These are phyloP conservation scores for Coleophora flavipennella DNA, from an alignment of 2,888 invertebrate species.

Conservation along the genomic window DNA sequence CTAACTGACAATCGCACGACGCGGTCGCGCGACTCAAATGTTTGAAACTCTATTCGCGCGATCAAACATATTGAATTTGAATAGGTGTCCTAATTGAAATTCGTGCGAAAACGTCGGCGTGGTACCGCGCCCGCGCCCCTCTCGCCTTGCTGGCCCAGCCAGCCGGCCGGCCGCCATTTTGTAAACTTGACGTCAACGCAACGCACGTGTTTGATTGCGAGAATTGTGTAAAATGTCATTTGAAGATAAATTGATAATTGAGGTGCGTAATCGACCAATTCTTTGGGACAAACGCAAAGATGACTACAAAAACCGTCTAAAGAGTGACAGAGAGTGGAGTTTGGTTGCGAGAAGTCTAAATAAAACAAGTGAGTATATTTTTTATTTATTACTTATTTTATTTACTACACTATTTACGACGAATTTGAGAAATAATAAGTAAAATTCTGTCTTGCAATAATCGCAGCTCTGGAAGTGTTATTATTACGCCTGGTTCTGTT, in stretches of 20 bases:
- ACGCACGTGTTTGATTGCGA: constrained; percentile 6
- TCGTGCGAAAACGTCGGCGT: constrained; percentile 1
- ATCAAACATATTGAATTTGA: constrained; percentile 2
- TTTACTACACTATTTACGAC: too few relatives aligned
- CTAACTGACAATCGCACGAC: constrained; percentile 5
- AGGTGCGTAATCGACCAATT: constrained; percentile 4
- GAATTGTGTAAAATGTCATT: constrained; percentile 6
- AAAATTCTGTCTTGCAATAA: too few relatives aligned
- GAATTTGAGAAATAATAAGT: too few relatives aligned
- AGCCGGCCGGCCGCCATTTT: constrained; percentile 6
- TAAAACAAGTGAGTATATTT: too few relatives aligned
- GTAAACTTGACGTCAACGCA: background rate
- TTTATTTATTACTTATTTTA: too few relatives aligned
- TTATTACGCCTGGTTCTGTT: too few relatives aligned
- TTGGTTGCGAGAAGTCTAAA: too few relatives aligned
- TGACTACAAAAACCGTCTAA: constrained; percentile 14
- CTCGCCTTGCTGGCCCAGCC: constrained; percentile 2
- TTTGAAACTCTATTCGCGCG: background rate
- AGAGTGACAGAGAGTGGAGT: background rate
- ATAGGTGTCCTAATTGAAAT: constrained; percentile 8
- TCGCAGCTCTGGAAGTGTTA: too few relatives aligned
- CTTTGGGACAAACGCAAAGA: constrained; percentile 16
- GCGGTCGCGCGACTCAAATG: constrained; percentile 1
- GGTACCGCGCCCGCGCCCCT: constrained; percentile 3
- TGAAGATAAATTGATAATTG: constrained; percentile 9